These are phyloP conservation scores for Meandrina meandrites DNA, from an alignment of 92 coral and sea anemone genomes.

Conservation along the genomic window DNA sequence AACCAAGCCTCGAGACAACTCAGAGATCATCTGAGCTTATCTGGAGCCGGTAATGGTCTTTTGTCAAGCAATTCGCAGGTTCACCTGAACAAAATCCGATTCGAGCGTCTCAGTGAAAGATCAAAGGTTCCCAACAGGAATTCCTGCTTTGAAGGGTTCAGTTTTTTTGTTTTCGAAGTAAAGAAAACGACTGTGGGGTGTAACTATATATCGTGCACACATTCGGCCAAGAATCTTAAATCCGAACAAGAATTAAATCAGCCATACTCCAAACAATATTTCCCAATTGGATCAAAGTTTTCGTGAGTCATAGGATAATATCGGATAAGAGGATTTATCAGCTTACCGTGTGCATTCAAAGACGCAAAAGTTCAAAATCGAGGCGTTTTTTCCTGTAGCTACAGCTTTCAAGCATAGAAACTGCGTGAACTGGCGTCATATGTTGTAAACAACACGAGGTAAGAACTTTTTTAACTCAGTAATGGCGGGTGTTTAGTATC, in stretches of 20 bases:
- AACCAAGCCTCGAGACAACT: conserved; percentile 11
- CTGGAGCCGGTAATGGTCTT: conserved; percentile 32
- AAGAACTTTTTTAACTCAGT: neutral
- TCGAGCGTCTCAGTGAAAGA: conserved; percentile 14
- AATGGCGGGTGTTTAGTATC: neutral
- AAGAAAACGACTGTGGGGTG: conserved; percentile 1
- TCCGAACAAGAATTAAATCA: conserved; percentile 4
- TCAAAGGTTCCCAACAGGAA: conserved; percentile 24
- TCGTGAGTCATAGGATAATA: conserved; percentile 35
- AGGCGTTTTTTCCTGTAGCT: neutral
- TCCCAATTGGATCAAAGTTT: conserved; percentile 49
- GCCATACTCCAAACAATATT: conserved; percentile 14
- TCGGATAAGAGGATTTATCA: conserved; percentile 12
- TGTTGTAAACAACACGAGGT: neutral
- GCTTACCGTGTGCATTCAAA: conserved; percentile 19
- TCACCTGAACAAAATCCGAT: conserved; percentile 37
- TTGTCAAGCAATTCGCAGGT: conserved; percentile 15
- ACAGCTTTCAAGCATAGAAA: neutral
- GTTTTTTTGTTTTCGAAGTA: neutral
- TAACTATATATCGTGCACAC: neutral
- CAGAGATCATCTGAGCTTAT: conserved; percentile 36
- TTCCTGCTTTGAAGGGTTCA: conserved; percentile 7
- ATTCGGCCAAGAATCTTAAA: conserved; percentile 16
- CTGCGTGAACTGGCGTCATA: neutral
- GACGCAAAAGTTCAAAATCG: neutral